Percentiles rank a stretch among this genome's conserved stretches.
Evolutionary conservation across 2,888 invertebrate genomes (phyloP).

Genomic region (Oscheius sp.): DNA sequence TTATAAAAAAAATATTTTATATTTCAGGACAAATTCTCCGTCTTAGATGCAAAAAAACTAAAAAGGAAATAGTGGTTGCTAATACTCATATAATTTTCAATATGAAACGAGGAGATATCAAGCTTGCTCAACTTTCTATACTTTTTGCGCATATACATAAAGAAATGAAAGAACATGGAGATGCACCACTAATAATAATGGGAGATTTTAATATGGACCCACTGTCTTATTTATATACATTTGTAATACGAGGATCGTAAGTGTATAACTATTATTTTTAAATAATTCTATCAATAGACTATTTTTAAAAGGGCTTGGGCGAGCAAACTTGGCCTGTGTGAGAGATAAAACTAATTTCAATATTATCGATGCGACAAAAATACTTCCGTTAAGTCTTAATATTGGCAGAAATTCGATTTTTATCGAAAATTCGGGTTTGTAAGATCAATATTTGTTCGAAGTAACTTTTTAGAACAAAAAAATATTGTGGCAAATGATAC

Average conservation of each 20-base stretch:
- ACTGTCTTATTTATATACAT: slow-evolving; percentile 78
- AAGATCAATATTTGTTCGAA: background rate
- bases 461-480: background rate
- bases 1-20: too few species aligned
- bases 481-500: background rate
- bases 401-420: slow-evolving; percentile 20
- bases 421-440: background rate
- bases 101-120: slow-evolving; percentile 85
- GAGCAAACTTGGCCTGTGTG: slow-evolving; percentile 25
- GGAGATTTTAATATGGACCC: slow-evolving; percentile 92
- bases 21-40: slow-evolving; percentile 58
- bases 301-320: slow-evolving; percentile 22
- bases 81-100: slow-evolving; percentile 95
- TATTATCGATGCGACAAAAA: background rate
- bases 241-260: slow-evolving; percentile 75
- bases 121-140: slow-evolving; percentile 85
- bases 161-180: slow-evolving; percentile 6
- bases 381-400: background rate
- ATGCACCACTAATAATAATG: slow-evolving; percentile 81
- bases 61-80: slow-evolving; percentile 78
- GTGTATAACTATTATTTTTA: background rate
- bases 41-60: slow-evolving; percentile 40
- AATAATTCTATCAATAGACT: background rate
- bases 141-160: slow-evolving; percentile 82
- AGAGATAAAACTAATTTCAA: slow-evolving; percentile 4